These are phyloP conservation scores for Oxyteleia sp. DNA, from an alignment of 2,888 invertebrate species.

Conservation along the genomic window DNA sequence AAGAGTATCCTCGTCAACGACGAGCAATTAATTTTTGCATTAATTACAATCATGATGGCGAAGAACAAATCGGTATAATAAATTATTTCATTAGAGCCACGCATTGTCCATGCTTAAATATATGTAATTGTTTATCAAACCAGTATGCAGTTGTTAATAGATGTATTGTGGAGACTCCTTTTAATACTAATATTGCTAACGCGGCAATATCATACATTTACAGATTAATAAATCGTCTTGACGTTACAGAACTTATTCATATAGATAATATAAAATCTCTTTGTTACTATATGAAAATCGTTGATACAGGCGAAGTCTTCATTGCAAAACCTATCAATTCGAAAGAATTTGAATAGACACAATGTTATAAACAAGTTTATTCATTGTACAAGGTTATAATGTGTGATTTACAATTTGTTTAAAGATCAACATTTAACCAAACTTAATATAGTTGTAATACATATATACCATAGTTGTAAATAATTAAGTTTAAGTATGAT, in stretches of 20 bases:
- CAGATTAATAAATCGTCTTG: slow-evolving; percentile 2
- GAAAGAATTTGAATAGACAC: no score
- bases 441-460: no score
- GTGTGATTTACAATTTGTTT: no score
- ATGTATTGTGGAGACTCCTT: slow-evolving; percentile 8
- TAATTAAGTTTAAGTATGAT: no score
- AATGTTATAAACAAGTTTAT: no score
- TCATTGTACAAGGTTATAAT: no score
- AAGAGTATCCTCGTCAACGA: slow-evolving; percentile 1
- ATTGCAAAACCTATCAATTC: slow-evolving; percentile 30
- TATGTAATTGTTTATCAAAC: slow-evolving; percentile 44
- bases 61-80: slow-evolving; percentile 15
- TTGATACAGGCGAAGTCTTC: not conserved
- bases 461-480: no score
- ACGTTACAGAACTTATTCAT: slow-evolving; percentile 2
- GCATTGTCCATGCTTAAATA: not conserved
- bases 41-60: not conserved
- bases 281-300: slow-evolving; percentile 22
- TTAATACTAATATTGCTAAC: not conserved
- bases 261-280: not conserved
- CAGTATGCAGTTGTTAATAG: slow-evolving; percentile 20
- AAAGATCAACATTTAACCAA: no score
- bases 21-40: slow-evolving; percentile 6
- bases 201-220: slow-evolving; percentile 11
- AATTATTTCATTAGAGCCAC: slow-evolving; percentile 16